Percentiles rank a stretch among this genome's conserved stretches.
These are phyloP conservation scores for Dicrurus megarhynchus DNA, from an alignment of 2,113 vertebrate species.

Conservation along the genomic window DNA sequence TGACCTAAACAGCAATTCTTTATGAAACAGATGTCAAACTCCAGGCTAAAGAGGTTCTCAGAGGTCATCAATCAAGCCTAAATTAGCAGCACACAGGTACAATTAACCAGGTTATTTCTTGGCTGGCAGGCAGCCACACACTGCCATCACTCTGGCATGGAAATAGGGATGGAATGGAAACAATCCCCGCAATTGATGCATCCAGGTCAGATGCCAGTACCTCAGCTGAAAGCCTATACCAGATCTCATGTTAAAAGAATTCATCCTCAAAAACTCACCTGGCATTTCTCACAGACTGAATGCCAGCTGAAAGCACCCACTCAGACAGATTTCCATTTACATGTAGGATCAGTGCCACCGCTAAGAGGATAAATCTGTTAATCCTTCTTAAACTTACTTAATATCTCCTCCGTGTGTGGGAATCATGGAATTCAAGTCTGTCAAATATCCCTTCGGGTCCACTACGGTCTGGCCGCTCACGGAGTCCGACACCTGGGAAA, in stretches of 20 bases:
- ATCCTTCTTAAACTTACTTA: constrained; percentile 81
- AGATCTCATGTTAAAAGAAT: background rate
- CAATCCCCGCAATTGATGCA: background rate
- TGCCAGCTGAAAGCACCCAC: background rate
- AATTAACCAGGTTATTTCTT: background rate
- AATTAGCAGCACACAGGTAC: background rate
- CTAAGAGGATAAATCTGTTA: constrained; percentile 29
- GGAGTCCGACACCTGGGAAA: constrained; percentile 90
- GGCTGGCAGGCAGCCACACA: background rate
- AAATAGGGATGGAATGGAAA: background rate
- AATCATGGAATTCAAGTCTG: constrained; percentile 98
- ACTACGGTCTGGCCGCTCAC: constrained; percentile 98
- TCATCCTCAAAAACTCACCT: background rate
- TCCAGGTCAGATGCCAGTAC: background rate
- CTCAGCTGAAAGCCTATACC: background rate
- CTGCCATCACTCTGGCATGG: background rate
- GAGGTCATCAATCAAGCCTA: background rate
- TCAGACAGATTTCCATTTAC: background rate
- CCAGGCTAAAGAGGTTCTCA: background rate
- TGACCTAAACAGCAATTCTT: background rate
- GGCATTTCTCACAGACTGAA: background rate
- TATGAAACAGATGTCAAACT: background rate
- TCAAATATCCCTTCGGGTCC: constrained; percentile 96
- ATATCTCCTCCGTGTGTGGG: constrained; percentile 97
- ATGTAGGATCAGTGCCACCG: background rate